phyloP scores from a whole-genome alignment of 2,797 vertebrate species.

The Anableps anableps region DNA sequence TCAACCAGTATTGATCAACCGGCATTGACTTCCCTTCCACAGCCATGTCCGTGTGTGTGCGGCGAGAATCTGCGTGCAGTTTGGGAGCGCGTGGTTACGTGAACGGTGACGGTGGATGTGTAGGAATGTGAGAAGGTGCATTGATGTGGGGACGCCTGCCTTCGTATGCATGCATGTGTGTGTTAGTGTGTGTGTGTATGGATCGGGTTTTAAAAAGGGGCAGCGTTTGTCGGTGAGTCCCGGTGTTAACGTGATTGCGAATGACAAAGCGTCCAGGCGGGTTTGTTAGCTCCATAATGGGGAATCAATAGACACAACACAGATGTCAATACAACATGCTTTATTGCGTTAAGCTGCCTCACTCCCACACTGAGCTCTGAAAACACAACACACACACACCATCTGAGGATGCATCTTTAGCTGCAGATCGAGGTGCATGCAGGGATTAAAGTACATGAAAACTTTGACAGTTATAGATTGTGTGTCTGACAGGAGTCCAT shows the following conservation, averaged over 20 bases:
- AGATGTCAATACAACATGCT: constrained; percentile 89
- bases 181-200: constrained; percentile 61
- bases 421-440: constrained; percentile 14
- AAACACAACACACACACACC: constrained; percentile 32
- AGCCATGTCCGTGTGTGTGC: constrained; percentile 21
- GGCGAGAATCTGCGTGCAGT: constrained; percentile 18
- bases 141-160: constrained; percentile 32
- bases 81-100: constrained; percentile 6
- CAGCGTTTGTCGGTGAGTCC: constrained; percentile 70
- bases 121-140: constrained; percentile 42
- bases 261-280: constrained; percentile 87
- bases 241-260: constrained; percentile 85
- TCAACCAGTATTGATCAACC: constrained; percentile 80
- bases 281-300: constrained; percentile 89
- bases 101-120: constrained; percentile 39
- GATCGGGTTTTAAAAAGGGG: constrained; percentile 76
- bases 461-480: background rate
- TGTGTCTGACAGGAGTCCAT: background rate
- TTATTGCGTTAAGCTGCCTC: constrained; percentile 85
- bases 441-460: background rate
- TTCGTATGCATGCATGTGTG: constrained; percentile 33
- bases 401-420: constrained; percentile 17
- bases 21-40: constrained; percentile 72
- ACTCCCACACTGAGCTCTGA: constrained; percentile 66
- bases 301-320: constrained; percentile 89